Percentiles rank a stretch among this genome's conserved stretches.
Conservation (phyloP, 53 echinoderm and acorn worm species). For the Antedon mediterranea region DNA sequence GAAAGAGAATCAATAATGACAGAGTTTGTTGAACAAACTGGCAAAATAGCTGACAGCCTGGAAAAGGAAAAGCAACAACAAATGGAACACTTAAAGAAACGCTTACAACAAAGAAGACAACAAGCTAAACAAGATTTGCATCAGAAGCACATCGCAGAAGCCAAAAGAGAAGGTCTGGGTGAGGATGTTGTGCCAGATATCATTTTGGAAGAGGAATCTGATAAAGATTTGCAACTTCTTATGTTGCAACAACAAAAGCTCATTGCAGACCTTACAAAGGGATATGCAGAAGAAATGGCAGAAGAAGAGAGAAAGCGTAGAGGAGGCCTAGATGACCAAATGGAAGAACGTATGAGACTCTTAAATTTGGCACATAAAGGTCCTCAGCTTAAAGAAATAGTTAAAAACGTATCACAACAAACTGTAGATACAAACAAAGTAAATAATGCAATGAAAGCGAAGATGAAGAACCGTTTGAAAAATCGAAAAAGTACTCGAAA, state of each 20-base stretch:
- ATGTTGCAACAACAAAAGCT: conserved; percentile 67
- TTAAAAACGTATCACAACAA: conserved; percentile 2
- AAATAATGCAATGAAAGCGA: conserved; percentile 63
- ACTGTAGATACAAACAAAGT: conserved; percentile 16
- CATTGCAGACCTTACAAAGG: conserved; percentile 63
- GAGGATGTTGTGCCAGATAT: conserved; percentile 77
- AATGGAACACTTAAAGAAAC: conserved; percentile 36
- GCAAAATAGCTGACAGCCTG: conserved; percentile 43
- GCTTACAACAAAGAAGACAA: conserved; percentile 39
- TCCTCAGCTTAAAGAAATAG: conserved; percentile 18
- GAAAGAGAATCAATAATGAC: conserved; percentile 61
- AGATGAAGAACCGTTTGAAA: conserved; percentile 75
- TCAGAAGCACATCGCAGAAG: conserved; percentile 65
- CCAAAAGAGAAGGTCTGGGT: conserved; percentile 63
- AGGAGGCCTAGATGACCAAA: conserved; percentile 47
- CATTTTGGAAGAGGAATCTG: conserved; percentile 30
- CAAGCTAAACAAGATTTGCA: conserved; percentile 55
- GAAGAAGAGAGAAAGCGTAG: conserved; percentile 28
- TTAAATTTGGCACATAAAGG: conserved; percentile 47
- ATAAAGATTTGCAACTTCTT: conserved; percentile 47
- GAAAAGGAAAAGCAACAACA: conserved; percentile 61
- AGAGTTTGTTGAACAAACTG: conserved; percentile 42
- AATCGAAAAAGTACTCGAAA: conserved; percentile 39
- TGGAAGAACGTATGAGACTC: conserved; percentile 82
- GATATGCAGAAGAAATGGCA: conserved; percentile 74